Evolutionary conservation across 1,140 invertebrate species (phyloP), one percentile per base, ranked within the genome.

Genomic region (Drosophila sp.): DNA sequence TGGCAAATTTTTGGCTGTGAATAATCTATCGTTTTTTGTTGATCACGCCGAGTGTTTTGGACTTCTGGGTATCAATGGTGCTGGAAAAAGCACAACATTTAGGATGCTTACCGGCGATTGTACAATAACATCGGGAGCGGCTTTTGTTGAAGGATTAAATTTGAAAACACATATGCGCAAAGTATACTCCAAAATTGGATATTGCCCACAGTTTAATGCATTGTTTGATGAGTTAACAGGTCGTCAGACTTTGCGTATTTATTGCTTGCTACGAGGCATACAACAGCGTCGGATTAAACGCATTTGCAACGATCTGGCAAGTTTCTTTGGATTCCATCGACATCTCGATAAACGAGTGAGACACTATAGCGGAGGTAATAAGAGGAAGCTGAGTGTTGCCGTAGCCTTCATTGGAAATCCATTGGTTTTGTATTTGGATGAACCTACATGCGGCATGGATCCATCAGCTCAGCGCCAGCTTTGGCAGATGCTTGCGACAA

Each of bases 371-470:
- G 97, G 97, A 2, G 98, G 98, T 0, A 99, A 99, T 76, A 99
- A 98, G 91, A 94, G 98, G 44, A 99, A 99, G 92, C 93, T 99
- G 8, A 98, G 97, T 75, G 97, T 98, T 30, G 98, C 98, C 0
- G 95, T 99, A 50, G 96, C 98, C 3, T 92, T 99, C 10, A 94
- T 99, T 30, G 98, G 97, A 10, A 96, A 98, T 93, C 97, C 97
- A 1, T 94, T 96, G 3, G 94, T 99, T 23, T 93, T 99, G 17
- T 97, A 98, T 85, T 92, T 99, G 68, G 98, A 97, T 91, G 96
- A 97, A 91, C 96, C 96, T 0, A 96, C 96, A 0, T 95, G 95
- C 70, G 95, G 96, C 40, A 96, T 97, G 93, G 97, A 98, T 93
- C 96, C 96, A 1, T 95, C 95, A 2, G 96, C 96, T 0, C 95